phyloP scores from a whole-genome alignment of 2,888 invertebrate genomes.

The Axea sp. region DNA sequence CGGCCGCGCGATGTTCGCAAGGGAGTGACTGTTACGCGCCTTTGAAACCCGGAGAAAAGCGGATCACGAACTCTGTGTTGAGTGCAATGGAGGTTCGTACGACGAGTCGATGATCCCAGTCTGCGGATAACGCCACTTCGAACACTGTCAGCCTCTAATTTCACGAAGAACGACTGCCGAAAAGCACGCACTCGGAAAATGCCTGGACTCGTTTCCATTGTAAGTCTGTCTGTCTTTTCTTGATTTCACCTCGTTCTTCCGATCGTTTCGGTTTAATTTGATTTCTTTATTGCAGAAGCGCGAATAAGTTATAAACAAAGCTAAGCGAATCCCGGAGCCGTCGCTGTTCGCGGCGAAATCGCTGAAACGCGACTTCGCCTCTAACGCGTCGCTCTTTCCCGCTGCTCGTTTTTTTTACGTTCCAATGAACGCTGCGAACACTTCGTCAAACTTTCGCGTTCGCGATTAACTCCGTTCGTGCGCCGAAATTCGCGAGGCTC shows the following conservation, averaged over 20 bases:
- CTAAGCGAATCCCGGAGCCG: too few relatives aligned
- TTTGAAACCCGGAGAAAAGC: conserved; percentile 11
- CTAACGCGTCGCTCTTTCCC: too few relatives aligned
- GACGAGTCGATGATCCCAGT: conserved; percentile 11
- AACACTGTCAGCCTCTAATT: background rate
- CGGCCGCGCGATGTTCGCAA: conserved; percentile 22
- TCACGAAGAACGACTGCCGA: too few relatives aligned
- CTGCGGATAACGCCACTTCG: conserved; percentile 5
- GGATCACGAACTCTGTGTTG: conserved; percentile 5
- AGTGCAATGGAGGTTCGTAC: conserved; percentile 32
- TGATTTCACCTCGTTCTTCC: background rate
- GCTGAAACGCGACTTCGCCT: too few relatives aligned
- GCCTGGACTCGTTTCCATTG: conserved; percentile 23
- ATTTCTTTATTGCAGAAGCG: too few relatives aligned
- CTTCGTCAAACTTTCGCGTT: too few relatives aligned
- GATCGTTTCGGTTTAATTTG: background rate
- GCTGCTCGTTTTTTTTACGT: too few relatives aligned
- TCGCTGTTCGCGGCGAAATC: too few relatives aligned
- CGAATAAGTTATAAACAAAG: too few relatives aligned
- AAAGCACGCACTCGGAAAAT: conserved; percentile 4
- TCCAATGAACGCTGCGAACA: too few relatives aligned
- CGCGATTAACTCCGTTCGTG: background rate
- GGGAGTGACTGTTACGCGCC: conserved; percentile 30
- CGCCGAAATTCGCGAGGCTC: conserved; percentile 11
- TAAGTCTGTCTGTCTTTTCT: conserved; percentile 16